Evolutionary conservation across 1,140 invertebrate species (phyloP).

Genomic region (Aricia agestis): DNA sequence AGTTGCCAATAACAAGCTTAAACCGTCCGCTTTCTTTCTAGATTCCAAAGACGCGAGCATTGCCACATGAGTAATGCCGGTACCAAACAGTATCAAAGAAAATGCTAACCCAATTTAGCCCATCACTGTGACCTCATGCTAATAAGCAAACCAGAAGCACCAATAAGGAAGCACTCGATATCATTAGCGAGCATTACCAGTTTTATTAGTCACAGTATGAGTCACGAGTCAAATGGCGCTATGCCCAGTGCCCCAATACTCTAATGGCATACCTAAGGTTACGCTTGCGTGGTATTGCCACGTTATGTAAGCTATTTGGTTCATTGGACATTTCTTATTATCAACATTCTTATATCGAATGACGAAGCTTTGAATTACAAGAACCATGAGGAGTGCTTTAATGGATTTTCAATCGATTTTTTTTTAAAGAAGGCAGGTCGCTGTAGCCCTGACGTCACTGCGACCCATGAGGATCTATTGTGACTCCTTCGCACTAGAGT

Average conservation of each 20-base stretch:
- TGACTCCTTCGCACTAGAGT: too few relatives aligned
- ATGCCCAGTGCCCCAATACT: background rate
- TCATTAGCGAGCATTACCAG: conserved; percentile 6
- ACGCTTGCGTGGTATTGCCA: background rate
- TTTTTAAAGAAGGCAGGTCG: too few relatives aligned
- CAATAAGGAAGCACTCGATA: conserved; percentile 13
- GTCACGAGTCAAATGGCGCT: background rate
- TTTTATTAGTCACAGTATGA: background rate
- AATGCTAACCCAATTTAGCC: background rate
- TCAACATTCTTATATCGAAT: background rate
- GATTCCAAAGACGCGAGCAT: too few relatives aligned
- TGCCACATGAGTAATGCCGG: too few relatives aligned
- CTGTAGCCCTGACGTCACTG: too few relatives aligned
- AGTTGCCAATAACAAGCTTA: too few relatives aligned
- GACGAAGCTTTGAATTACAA: background rate
- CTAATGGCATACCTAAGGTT: background rate
- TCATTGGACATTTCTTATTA: background rate
- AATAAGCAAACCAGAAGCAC: background rate
- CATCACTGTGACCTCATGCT: background rate
- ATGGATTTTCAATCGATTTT: too few relatives aligned
- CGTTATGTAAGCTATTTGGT: background rate
- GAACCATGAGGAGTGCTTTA: too few relatives aligned
- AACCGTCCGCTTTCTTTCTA: too few relatives aligned
- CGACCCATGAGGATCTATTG: too few relatives aligned
- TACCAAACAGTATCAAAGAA: too few relatives aligned